Base-by-base conservation (phyloP, 1,140 invertebrate genomes). In the Orius laevigatus region DNA sequence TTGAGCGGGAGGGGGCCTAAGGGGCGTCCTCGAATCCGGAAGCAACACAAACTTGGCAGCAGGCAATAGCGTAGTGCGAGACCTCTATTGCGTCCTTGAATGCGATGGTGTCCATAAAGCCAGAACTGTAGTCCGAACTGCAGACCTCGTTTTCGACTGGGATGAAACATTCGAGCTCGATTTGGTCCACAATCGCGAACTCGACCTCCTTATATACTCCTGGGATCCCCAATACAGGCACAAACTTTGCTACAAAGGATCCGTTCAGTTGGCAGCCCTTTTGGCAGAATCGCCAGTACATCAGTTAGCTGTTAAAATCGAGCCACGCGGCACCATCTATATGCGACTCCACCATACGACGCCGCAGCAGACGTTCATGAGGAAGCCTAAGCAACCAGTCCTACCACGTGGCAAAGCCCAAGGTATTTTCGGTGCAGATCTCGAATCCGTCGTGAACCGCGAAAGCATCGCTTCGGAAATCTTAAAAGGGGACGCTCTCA, bases 101-200 rank as follows among this genome's bases (percentile, higher is more conserved):
- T 60, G 59, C 59, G 94, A 98, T 66, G 77, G 91, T 53, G 81
- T 95, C 6, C 94, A 98, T 66, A 96, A 97, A 70, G 94, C 94
- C 2, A 67, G 94, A 19, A 98, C 95, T 3, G 92, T 96, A 49
- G 91, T 95, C n/a, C 75, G 92, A 40, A 94, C 89, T 8, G 93
- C 92, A 16, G 93, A 97, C 62, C 74, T 95, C 10, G 89, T 93
- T 62, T 98, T 98, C 64, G 92, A 97, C 66, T 99, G 95, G 95
- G 91, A 97, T 60, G 95, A 98, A 68, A 90, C 89, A 18, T 98
- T 99, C 59, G 94, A 98, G 64, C 69, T 99, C 52, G 94, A 98
- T 61, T 67, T 98, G 35, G 86, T 95, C 18, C 82, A 84, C 53
- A 95, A 94, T 57, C 79, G 84, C 55, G 87, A 96, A 64, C 69